phyloP scores from a whole-genome alignment of 2,888 invertebrate genomes.

The Toxonevra muliebris region DNA sequence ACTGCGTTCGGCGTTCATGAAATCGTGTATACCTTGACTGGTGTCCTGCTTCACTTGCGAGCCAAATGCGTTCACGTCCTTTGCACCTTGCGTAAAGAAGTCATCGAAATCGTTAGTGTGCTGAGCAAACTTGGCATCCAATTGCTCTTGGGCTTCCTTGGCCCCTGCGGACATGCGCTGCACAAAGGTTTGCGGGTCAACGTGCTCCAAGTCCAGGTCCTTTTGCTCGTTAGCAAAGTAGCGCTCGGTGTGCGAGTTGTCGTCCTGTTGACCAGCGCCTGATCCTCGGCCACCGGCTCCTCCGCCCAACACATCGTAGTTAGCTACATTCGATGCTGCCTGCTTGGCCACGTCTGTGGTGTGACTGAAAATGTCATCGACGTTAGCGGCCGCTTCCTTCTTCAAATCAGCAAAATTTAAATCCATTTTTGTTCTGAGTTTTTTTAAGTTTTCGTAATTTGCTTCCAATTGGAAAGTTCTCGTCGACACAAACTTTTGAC shows the following conservation, averaged over 20 bases:
- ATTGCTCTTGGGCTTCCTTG: constrained; percentile 56
- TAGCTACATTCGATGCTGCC: constrained; percentile 37
- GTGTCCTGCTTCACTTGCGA: constrained; percentile 30
- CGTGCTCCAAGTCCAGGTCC: constrained; percentile 55
- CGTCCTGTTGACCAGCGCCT: constrained; percentile 51
- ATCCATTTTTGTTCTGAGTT: constrained; percentile 53
- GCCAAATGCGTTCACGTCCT: constrained; percentile 34
- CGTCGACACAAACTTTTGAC: not conserved
- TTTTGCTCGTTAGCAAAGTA: constrained; percentile 59
- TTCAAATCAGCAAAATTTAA: constrained; percentile 58
- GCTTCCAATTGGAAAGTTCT: constrained; percentile 18
- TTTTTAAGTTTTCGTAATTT: not conserved
- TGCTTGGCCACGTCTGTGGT: constrained; percentile 45
- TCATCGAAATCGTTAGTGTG: constrained; percentile 53
- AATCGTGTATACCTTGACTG: constrained; percentile 55
- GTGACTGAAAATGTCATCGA: constrained; percentile 50
- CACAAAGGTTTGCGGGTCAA: constrained; percentile 55
- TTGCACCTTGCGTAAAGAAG: constrained; percentile 47
- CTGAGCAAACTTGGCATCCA: constrained; percentile 60
- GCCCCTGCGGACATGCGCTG: constrained; percentile 59
- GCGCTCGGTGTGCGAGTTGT: constrained; percentile 58
- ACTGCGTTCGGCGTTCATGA: constrained; percentile 59
- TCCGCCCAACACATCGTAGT: constrained; percentile 38
- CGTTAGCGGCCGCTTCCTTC: constrained; percentile 54
- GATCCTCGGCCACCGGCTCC: constrained; percentile 18